Evolutionary conservation across 2,113 vertebrate genomes (phyloP).

Genomic region (Chaetodon auriga): DNA sequence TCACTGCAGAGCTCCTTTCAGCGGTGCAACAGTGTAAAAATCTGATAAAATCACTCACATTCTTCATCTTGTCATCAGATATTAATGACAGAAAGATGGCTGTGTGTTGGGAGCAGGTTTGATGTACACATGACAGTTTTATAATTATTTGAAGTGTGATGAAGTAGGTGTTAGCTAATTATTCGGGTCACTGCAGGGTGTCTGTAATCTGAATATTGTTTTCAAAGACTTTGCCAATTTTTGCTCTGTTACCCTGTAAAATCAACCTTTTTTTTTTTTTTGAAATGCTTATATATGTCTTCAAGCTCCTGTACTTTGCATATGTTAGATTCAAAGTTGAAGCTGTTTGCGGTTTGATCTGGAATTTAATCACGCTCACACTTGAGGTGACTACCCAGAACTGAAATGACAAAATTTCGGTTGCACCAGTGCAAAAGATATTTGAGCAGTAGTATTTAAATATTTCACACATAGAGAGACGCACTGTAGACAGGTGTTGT

Average conservation of each 20-base stretch:
- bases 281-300: background rate
- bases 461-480: constrained; percentile 40
- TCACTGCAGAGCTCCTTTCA: background rate
- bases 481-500: constrained; percentile 62
- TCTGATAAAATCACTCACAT: background rate
- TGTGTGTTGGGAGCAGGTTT: background rate
- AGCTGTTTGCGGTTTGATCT: constrained; percentile 11
- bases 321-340: background rate
- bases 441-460: constrained; percentile 46
- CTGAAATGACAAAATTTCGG: constrained; percentile 19
- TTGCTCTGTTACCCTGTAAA: background rate
- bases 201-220: constrained; percentile 3
- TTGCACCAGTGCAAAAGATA: background rate
- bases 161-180: constrained; percentile 27
- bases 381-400: constrained; percentile 2
- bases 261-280: background rate
- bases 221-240: background rate
- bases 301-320: background rate
- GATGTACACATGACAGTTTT: constrained; percentile 15
- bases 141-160: constrained; percentile 32
- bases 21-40: background rate
- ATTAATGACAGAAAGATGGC: background rate
- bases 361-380: constrained; percentile 2
- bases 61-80: background rate
- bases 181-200: constrained; percentile 15